phyloP scores from a whole-genome alignment of 2,113 vertebrate species.

The Atlantisia rogersi region DNA sequence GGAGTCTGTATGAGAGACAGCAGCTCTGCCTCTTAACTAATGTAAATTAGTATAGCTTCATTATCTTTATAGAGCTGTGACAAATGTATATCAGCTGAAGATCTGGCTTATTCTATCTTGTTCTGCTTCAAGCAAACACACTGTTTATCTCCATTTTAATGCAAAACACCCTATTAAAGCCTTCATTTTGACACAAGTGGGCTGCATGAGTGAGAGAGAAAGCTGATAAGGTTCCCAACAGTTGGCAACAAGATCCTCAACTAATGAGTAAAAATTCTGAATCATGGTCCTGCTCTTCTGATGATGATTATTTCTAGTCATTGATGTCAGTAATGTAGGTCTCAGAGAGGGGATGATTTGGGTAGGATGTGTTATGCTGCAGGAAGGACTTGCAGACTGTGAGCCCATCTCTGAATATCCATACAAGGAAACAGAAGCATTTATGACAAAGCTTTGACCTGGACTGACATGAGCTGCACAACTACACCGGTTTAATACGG shows the following conservation, averaged over 20 bases:
- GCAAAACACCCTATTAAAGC: slow-evolving; percentile 40
- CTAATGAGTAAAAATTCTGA: slow-evolving; percentile 54
- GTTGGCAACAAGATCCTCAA: slow-evolving; percentile 23
- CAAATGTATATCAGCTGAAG: slow-evolving; percentile 33
- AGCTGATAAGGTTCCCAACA: slow-evolving; percentile 17
- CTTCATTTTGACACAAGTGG: slow-evolving; percentile 54
- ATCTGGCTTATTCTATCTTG: slow-evolving; percentile 27
- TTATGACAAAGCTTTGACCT: not conserved
- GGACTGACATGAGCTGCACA: not conserved
- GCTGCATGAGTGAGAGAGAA: not conserved
- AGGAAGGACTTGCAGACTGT: not conserved
- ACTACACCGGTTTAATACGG: rapidly evolving
- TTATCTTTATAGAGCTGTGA: slow-evolving; percentile 33
- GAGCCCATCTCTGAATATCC: not conserved
- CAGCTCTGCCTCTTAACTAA: slow-evolving; percentile 1
- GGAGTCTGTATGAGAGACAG: not conserved
- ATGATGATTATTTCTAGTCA: not conserved
- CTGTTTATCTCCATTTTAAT: slow-evolving; percentile 45
- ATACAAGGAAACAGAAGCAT: not conserved
- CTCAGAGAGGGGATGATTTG: not conserved
- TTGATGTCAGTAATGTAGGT: not conserved
- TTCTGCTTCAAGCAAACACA: slow-evolving; percentile 26
- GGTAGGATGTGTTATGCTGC: not conserved
- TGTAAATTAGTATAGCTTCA: slow-evolving; percentile 31
- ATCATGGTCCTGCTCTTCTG: not conserved